Conservation (phyloP, 2,888 invertebrate genomes). For the Drosophila quinaria region DNA sequence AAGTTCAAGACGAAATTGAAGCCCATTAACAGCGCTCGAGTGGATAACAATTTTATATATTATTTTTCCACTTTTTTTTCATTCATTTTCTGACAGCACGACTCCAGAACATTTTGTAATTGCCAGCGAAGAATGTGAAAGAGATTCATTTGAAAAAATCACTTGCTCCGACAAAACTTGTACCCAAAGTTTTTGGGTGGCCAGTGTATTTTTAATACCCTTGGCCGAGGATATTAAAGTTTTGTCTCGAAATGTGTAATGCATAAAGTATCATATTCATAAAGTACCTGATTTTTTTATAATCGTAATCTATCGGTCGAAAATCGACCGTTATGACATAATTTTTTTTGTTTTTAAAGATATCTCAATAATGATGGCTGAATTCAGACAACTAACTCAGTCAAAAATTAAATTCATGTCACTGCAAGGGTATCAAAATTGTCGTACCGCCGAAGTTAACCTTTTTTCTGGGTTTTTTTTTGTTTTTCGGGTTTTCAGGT, state of each 20-base stretch:
- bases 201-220: slow-evolving; percentile 15
- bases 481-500: slow-evolving; percentile 7
- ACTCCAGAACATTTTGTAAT: slow-evolving; percentile 49
- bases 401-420: background rate
- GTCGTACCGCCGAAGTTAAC: background rate
- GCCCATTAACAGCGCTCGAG: slow-evolving; percentile 74
- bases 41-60: slow-evolving; percentile 51
- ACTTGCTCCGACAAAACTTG: slow-evolving; percentile 33
- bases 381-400: background rate
- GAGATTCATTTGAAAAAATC: slow-evolving; percentile 56
- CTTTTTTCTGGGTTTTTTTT: slow-evolving; percentile 7
- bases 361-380: too few species aligned
- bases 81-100: background rate
- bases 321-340: too few species aligned
- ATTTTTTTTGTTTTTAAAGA: too few species aligned
- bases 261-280: background rate
- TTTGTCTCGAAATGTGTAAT: background rate
- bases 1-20: slow-evolving; percentile 46
- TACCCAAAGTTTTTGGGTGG: slow-evolving; percentile 54
- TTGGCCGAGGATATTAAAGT: background rate
- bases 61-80: background rate
- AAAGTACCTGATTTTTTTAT: background rate
- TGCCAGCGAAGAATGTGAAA: slow-evolving; percentile 33
- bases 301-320: too few species aligned
- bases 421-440: background rate